Conservation (phyloP, 1,140 invertebrate species). For the Drosophila auraria region DNA sequence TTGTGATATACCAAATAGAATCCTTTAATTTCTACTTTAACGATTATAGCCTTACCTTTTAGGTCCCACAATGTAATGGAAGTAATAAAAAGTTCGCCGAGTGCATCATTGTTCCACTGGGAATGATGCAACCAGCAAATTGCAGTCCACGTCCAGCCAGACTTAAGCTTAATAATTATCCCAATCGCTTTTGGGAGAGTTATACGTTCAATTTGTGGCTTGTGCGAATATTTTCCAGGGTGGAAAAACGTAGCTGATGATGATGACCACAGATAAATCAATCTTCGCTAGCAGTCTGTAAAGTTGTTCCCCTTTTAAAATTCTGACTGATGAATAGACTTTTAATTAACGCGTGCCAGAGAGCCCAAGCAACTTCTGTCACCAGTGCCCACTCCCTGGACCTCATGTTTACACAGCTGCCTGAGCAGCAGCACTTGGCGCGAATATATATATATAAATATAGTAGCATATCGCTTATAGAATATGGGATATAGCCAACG, state of each 20-base stretch:
- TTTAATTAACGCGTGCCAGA: constrained; percentile 50
- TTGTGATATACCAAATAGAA: background rate
- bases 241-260: background rate
- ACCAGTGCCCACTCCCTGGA: constrained; percentile 4
- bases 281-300: constrained; percentile 15
- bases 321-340: constrained; percentile 43
- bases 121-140: constrained; percentile 27
- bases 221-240: constrained; percentile 3
- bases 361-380: constrained; percentile 31
- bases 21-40: background rate
- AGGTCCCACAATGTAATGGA: background rate
- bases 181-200: background rate
- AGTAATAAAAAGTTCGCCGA: background rate
- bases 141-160: constrained; percentile 1
- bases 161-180: constrained; percentile 30
- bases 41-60: background rate
- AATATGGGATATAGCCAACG: constrained; percentile 23
- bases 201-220: constrained; percentile 18
- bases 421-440: constrained; percentile 32
- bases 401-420: constrained; percentile 46
- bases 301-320: constrained; percentile 28
- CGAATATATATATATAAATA: constrained; percentile 36
- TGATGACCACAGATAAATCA: constrained; percentile 31
- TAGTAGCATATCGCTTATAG: background rate
- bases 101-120: constrained; percentile 12